Base-by-base conservation (phyloP, 2,113 vertebrate species). In the Zosterops japonicus region DNA sequence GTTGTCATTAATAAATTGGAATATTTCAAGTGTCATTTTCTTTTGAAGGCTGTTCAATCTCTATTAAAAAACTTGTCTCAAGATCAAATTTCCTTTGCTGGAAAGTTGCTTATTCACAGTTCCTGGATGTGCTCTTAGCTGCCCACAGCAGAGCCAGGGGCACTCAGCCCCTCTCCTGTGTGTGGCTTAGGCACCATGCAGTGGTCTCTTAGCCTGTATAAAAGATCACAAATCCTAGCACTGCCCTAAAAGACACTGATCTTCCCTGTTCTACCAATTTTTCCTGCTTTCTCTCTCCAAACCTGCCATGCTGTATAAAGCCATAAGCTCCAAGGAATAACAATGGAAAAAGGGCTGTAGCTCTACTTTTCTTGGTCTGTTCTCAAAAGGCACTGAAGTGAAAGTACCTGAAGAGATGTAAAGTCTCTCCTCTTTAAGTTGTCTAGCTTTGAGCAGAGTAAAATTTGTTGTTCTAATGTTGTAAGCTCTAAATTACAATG, bases 131-230 rank as follows among this genome's bases (percentile, higher is more conserved):
- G 44, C 9, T 55, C 6, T 42, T 36, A 8, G 12, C 9, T 61
- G 46, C 36, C 22, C 25, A 2, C 13, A 10, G 14, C 10, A 14
- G 21, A 36, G 13, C 47, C 11, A 6, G 72, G 4, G 23, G 12
- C 36, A 71, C n/a, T 12, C 12, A 23, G 41, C 57, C 14, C 1
- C 11, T 7, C 8, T 63, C 11, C 1, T 0, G 0, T 36, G 35
- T 0, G 0, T 41, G 35, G 11, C 47, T 78, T 1, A 1, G 27
- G 28, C 19, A 44, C 20, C 11, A 8, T 28, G 12, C 3, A 21
- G 5, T 20, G 24, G 27, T 39, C 33, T 68, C 14, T 36, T 23
- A 86, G 35, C 35, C 5, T 9, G 1, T 20, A 5, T 25, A 24
- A 67, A 67, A 46, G 5, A 4, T 39, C 50, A 55, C 14, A 78